These are phyloP conservation scores for Periophthalmus modestus DNA, from an alignment of 2,113 vertebrate species.

Conservation along the genomic window DNA sequence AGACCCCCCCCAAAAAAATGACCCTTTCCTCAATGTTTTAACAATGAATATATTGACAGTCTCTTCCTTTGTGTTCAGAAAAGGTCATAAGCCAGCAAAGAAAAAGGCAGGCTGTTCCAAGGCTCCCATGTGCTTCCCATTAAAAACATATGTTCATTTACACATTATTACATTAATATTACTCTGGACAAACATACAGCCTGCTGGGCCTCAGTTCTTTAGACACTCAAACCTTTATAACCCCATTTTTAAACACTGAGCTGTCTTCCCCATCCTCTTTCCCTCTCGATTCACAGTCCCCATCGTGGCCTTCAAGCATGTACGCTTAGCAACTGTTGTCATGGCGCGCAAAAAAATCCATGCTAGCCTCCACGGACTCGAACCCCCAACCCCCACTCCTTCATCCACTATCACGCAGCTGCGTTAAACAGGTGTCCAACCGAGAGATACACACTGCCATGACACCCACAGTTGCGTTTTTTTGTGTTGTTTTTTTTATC, in stretches of 20 bases:
- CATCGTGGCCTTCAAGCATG: background rate
- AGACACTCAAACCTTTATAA: background rate
- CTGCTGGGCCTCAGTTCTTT: background rate
- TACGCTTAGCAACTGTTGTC: background rate
- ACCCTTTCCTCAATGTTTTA: too few species aligned
- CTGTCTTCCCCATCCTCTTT: background rate
- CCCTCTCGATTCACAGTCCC: background rate
- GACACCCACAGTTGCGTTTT: background rate
- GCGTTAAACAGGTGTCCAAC: constrained; percentile 1
- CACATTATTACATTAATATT: background rate
- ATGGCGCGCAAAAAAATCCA: background rate
- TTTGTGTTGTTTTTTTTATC: background rate
- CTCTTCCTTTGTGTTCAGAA: too few species aligned
- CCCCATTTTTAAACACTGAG: background rate
- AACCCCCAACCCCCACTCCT: background rate
- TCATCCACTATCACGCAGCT: background rate
- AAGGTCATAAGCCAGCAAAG: too few species aligned
- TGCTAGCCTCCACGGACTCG: background rate
- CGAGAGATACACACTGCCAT: constrained; percentile 6
- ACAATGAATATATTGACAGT: too few species aligned
- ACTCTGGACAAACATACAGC: background rate
- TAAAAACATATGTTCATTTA: background rate
- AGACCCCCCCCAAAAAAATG: too few species aligned
- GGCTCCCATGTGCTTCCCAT: background rate
- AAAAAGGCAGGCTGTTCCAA: too few species aligned